Evolutionary conservation across 1,140 invertebrate species (phyloP).

Genomic region (Conus ventricosus): DNA sequence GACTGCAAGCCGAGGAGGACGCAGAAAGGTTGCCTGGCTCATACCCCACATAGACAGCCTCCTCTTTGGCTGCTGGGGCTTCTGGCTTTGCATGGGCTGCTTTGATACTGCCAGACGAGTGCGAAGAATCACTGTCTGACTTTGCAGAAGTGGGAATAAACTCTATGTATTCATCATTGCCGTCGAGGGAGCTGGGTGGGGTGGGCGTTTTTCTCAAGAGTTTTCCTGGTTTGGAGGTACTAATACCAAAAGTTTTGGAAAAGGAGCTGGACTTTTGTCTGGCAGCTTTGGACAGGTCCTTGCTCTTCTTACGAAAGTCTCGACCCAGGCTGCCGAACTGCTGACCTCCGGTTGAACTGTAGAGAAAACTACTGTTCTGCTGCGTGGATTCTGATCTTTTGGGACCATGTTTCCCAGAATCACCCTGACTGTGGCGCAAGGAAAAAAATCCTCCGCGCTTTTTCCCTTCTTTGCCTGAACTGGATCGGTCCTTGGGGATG

Average conservation of each 20-base stretch:
- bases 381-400: not conserved
- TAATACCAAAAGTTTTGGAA: conserved; percentile 5
- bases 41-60: conserved; percentile 36
- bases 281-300: not conserved
- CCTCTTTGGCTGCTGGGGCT: not conserved
- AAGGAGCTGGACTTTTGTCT: conserved; percentile 13
- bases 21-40: conserved; percentile 12
- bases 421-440: conserved; percentile 17
- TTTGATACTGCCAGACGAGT: not conserved
- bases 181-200: conserved; percentile 17
- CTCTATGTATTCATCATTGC: conserved; percentile 46
- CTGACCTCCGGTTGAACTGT: not conserved
- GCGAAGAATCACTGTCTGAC: not conserved
- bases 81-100: not conserved
- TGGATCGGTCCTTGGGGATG: not conserved
- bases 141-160: conserved; percentile 23
- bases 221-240: not conserved
- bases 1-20: not conserved
- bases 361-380: not conserved
- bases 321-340: conserved; percentile 12
- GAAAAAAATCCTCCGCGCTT: conserved; percentile 29
- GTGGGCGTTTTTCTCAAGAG: conserved; percentile 18
- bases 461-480: conserved; percentile 19
- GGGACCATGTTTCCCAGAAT: conserved; percentile 5
- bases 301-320: conserved; percentile 45